These are phyloP conservation scores for Microplitis manilae DNA, from an alignment of 2,888 invertebrate genomes.

Conservation along the genomic window DNA sequence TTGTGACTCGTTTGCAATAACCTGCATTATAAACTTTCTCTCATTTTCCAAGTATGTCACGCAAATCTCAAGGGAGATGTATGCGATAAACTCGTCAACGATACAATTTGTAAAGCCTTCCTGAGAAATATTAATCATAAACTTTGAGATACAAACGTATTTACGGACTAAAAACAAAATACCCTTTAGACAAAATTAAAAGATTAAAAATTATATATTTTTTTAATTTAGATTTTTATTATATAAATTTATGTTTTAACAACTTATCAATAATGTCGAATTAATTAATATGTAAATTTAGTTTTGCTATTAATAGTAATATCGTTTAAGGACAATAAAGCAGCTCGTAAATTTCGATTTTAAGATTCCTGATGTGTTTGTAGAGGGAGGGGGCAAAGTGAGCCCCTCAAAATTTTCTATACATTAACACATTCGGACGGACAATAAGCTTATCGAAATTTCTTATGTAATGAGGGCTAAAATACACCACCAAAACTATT, in stretches of 20 bases:
- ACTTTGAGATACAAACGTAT: neutral
- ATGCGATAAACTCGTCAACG: conserved; percentile 31
- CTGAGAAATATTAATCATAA: conserved; percentile 29
- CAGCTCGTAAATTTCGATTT: conserved; percentile 26
- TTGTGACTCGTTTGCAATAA: conserved; percentile 25
- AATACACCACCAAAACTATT: too few relatives aligned
- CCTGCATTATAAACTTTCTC: conserved; percentile 24
- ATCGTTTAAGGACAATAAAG: conserved; percentile 12
- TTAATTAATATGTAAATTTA: conserved; percentile 26
- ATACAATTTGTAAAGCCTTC: conserved; percentile 18
- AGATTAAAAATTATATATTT: too few relatives aligned
- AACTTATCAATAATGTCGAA: neutral
- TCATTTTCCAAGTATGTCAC: conserved; percentile 33
- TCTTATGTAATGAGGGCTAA: too few relatives aligned
- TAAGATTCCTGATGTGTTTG: neutral
- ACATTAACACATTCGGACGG: too few relatives aligned
- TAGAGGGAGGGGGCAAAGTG: too few relatives aligned
- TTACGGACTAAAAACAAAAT: too few relatives aligned
- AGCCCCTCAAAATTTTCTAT: too few relatives aligned
- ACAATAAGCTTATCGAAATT: too few relatives aligned
- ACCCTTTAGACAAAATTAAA: too few relatives aligned
- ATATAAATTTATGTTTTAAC: too few relatives aligned
- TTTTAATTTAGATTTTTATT: too few relatives aligned
- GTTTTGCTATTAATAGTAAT: neutral
- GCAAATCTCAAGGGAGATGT: conserved; percentile 24